A percentile compares a stretch with the other conserved stretches of the same genome.
Conservation (phyloP, 2,113 vertebrate genomes). For the Etheostoma spectabile region DNA sequence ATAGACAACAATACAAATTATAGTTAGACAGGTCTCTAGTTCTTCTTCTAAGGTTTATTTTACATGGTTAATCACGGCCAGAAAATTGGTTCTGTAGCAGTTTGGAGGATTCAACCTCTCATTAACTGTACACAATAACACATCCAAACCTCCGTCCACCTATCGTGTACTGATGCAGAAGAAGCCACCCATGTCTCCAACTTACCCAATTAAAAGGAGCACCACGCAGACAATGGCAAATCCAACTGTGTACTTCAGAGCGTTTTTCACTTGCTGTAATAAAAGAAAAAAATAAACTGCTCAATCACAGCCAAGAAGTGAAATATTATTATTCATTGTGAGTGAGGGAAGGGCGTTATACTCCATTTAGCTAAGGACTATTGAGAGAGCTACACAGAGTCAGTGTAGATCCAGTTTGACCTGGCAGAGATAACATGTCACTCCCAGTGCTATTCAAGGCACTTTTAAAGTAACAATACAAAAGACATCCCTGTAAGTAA, state of each 20-base stretch:
- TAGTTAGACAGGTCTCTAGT: constrained; percentile 12
- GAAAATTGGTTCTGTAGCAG: constrained; percentile 41
- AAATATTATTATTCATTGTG: constrained; percentile 66
- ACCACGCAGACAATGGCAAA: constrained; percentile 90
- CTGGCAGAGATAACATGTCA: constrained; percentile 65
- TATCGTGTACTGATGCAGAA: constrained; percentile 48
- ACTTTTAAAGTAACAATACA: constrained; percentile 74
- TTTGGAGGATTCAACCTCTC: constrained; percentile 56
- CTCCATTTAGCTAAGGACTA: constrained; percentile 53
- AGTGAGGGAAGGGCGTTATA: constrained; percentile 46
- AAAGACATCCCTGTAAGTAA: constrained; percentile 66
- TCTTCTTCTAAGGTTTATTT: not conserved
- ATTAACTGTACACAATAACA: constrained; percentile 66
- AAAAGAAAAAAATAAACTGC: constrained; percentile 63
- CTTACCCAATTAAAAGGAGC: constrained; percentile 98
- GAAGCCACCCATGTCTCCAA: constrained; percentile 60
- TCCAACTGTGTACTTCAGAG: constrained; percentile 93
- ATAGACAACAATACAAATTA: constrained; percentile 19
- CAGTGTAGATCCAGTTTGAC: constrained; percentile 58
- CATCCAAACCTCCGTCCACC: constrained; percentile 37
- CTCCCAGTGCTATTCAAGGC: constrained; percentile 62
- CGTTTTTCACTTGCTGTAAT: constrained; percentile 94
- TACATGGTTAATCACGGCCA: constrained; percentile 46
- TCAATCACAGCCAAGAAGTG: constrained; percentile 58
- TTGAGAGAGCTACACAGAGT: constrained; percentile 54